phyloP scores from a whole-genome alignment of 2,797 vertebrate species.

The Tamandua tetradactyla region DNA sequence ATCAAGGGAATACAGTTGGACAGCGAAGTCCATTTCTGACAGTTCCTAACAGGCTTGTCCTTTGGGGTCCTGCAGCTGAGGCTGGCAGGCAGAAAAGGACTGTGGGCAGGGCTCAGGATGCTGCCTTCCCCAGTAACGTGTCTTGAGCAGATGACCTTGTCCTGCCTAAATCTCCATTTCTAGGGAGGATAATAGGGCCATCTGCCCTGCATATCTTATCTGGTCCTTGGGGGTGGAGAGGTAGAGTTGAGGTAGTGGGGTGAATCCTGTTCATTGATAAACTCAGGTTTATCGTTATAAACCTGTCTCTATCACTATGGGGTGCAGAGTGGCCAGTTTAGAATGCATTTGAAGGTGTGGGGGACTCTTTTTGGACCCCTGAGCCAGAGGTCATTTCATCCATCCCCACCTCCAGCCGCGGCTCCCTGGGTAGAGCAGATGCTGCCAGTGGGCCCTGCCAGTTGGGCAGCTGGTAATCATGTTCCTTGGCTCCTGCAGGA shows the following conservation, averaged over 20 bases:
- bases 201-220: rapidly evolving
- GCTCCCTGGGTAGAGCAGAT: background rate
- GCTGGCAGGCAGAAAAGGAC: background rate
- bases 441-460: background rate
- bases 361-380: background rate
- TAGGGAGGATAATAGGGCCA: background rate
- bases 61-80: background rate
- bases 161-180: background rate
- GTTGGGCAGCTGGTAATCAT: background rate
- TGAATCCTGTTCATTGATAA: background rate
- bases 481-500: constrained; percentile 66
- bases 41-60: background rate
- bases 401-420: background rate
- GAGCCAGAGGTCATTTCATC: background rate
- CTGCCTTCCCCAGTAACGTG: background rate
- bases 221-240: background rate
- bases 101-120: background rate
- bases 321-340: background rate
- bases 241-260: background rate
- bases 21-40: background rate
- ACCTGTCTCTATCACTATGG: background rate
- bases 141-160: background rate
- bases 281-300: too few species aligned
- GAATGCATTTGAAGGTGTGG: background rate
- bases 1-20: background rate